Evolutionary conservation across 2,113 vertebrate genomes (phyloP).

Genomic region (Callorhinus ursinus): DNA sequence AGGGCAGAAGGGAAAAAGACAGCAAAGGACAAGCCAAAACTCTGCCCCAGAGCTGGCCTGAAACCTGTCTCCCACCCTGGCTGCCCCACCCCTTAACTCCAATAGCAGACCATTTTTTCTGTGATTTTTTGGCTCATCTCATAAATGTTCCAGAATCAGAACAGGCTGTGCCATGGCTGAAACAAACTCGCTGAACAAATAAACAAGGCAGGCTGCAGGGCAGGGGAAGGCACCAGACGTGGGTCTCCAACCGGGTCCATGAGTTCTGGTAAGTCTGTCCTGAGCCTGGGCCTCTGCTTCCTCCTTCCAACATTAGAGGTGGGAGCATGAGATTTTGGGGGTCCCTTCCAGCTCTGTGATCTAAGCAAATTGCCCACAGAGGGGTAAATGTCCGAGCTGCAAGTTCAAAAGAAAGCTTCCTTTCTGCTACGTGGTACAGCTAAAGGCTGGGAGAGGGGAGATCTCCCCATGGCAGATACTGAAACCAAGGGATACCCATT

Average conservation of each 20-base stretch:
- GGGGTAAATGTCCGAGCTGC: not conserved
- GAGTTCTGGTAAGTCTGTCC: not conserved
- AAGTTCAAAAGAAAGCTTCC: not conserved
- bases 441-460: not conserved
- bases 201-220: constrained; percentile 59
- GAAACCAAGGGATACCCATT: not conserved
- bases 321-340: not conserved
- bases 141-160: constrained; percentile 69
- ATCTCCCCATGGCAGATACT: not conserved
- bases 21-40: constrained; percentile 6
- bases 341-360: not conserved
- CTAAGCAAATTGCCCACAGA: not conserved
- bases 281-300: not conserved
- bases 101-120: constrained; percentile 63
- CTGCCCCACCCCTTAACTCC: constrained; percentile 44
- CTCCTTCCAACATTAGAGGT: not conserved
- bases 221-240: not conserved
- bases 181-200: constrained; percentile 71
- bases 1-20: not conserved
- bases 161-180: constrained; percentile 73
- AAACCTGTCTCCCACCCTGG: constrained; percentile 17
- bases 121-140: constrained; percentile 73
- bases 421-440: not conserved
- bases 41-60: constrained; percentile 37
- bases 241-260: not conserved